A percentile compares a stretch with the other conserved stretches of the same genome.
Evolutionary conservation across 2,888 invertebrate species (phyloP).

Genomic region (Morpho helenor): DNA sequence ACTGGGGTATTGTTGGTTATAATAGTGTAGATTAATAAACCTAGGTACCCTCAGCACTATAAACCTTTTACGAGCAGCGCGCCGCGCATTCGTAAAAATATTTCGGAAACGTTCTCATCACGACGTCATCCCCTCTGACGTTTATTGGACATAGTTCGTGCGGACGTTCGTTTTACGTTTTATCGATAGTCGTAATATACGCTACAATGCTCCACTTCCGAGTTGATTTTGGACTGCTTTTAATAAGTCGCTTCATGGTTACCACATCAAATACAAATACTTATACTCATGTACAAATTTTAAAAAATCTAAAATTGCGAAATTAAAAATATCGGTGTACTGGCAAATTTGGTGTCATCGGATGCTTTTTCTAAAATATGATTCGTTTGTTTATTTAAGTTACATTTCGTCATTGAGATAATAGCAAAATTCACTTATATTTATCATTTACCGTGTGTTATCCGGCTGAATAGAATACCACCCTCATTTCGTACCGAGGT

Average conservation of each 20-base stretch:
- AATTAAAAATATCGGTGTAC: no score
- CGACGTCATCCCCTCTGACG: conserved; percentile 39
- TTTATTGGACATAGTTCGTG: conserved; percentile 37
- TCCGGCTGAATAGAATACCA: no score
- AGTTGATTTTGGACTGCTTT: conserved; percentile 15
- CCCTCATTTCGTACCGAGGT: no score
- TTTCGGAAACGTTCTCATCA: conserved; percentile 50
- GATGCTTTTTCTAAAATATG: no score
- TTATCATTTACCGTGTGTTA: no score
- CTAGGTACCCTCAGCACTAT: conserved; percentile 45
- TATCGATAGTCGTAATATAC: conserved; percentile 41
- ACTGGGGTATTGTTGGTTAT: conserved; percentile 24
- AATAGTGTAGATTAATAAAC: conserved; percentile 58
- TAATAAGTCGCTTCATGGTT: conserved; percentile 2
- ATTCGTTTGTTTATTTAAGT: no score
- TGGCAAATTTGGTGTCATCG: no score
- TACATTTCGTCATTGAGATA: no score
- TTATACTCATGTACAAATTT: no score
- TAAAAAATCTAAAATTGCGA: no score
- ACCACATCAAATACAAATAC: no score
- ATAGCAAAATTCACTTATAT: no score
- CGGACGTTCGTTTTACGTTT: conserved; percentile 37
- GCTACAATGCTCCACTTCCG: conserved; percentile 23
- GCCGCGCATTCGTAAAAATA: conserved; percentile 69
- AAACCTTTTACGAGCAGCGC: conserved; percentile 68